A percentile compares a stretch with the other conserved stretches of the same genome.
These are phyloP conservation scores for Teleiodes luculella DNA, from an alignment of 2,888 invertebrate genomes.

Conservation along the genomic window DNA sequence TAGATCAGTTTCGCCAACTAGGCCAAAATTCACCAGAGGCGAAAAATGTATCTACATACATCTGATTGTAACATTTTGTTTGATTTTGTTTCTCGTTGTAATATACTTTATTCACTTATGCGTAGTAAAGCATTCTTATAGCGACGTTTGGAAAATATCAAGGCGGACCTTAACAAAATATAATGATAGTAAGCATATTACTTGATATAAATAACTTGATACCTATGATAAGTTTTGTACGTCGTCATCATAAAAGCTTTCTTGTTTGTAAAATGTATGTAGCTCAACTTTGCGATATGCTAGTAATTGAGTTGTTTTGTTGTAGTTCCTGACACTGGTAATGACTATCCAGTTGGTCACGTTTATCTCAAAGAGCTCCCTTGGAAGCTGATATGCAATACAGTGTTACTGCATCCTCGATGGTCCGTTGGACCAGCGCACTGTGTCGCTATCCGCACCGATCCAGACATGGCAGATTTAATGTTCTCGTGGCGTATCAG, in stretches of 20 bases:
- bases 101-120: slow-evolving; percentile 47
- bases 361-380: slow-evolving; percentile 32
- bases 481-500: slow-evolving; percentile 42
- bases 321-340: background rate
- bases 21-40: slow-evolving; percentile 52
- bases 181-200: background rate
- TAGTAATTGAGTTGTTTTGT: no score
- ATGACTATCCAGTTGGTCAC: slow-evolving; percentile 33
- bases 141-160: slow-evolving; percentile 30
- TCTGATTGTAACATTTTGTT: slow-evolving; percentile 40
- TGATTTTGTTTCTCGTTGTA: slow-evolving; percentile 37
- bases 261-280: no score
- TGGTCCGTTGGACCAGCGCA: slow-evolving; percentile 56
- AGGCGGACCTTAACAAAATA: background rate
- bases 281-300: no score
- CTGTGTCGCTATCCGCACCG: slow-evolving; percentile 42
- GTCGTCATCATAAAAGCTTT: no score
- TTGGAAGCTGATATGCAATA: slow-evolving; percentile 36
- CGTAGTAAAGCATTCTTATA: slow-evolving; percentile 35
- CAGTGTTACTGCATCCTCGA: slow-evolving; percentile 34
- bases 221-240: no score
- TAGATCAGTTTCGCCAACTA: background rate
- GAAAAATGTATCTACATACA: slow-evolving; percentile 60
- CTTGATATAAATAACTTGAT: no score
- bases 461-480: slow-evolving; percentile 40